phyloP scores from a whole-genome alignment of 2,797 vertebrate genomes.

The Hybognathus amarus region DNA sequence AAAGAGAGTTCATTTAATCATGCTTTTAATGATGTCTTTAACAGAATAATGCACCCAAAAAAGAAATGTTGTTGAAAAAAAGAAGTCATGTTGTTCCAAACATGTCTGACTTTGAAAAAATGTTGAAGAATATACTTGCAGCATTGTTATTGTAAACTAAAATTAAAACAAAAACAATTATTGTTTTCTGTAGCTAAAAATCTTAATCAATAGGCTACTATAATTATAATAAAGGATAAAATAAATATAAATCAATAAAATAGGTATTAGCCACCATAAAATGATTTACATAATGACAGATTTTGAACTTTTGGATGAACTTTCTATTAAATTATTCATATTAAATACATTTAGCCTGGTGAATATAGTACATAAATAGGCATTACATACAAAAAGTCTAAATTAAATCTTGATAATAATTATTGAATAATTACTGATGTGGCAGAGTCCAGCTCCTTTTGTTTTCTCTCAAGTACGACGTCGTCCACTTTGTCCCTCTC shows the following conservation, averaged over 20 bases:
- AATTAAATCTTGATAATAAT: neutral
- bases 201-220: no score
- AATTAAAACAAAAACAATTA: neutral
- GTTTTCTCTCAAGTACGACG: constrained; percentile 95
- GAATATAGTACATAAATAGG: neutral
- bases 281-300: neutral
- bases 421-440: constrained; percentile 76
- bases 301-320: neutral
- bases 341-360: neutral
- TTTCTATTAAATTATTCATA: neutral
- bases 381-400: neutral
- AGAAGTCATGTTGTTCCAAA: no score
- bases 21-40: neutral
- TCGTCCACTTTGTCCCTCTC: constrained; percentile 98
- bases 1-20: neutral
- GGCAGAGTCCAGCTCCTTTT: constrained; percentile 94
- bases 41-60: neutral
- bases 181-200: neutral
- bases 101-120: no score
- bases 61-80: no score
- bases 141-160: neutral
- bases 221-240: neutral
- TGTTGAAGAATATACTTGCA: no score
- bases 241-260: neutral
- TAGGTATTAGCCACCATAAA: neutral